Percentiles rank a stretch among this genome's conserved stretches.
Evolutionary conservation across 2,113 vertebrate species (phyloP).

Genomic region (Peromyscus californicus): DNA sequence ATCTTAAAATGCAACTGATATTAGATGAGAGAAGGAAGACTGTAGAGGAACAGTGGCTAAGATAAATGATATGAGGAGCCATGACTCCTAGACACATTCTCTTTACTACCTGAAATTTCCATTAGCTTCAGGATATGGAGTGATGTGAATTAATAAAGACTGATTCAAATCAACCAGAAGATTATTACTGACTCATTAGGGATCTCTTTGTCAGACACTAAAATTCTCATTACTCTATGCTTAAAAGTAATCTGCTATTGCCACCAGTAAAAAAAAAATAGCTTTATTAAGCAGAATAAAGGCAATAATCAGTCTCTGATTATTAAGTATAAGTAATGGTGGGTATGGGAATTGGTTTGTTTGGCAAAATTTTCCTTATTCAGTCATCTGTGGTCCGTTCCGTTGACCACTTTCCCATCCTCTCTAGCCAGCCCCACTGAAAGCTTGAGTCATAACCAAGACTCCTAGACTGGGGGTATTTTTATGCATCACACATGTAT

Average conservation of each 20-base stretch:
- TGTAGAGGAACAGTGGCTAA: not conserved
- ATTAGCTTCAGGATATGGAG: not conserved
- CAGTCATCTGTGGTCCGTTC: not conserved
- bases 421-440: not conserved
- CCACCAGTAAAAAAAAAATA: not conserved
- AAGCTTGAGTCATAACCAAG: not conserved
- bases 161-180: not conserved
- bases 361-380: not conserved
- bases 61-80: not conserved
- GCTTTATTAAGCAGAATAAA: constrained; percentile 56
- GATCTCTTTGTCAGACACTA: constrained; percentile 17
- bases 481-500: not conserved
- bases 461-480: not conserved
- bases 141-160: not conserved
- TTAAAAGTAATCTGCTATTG: constrained; percentile 45
- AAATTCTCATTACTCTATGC: not conserved
- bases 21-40: not conserved
- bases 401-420: fast-evolving
- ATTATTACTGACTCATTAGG: not conserved
- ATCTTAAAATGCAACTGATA: not conserved
- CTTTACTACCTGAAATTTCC: not conserved
- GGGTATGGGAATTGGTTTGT: not conserved
- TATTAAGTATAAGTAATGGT: constrained; percentile 12
- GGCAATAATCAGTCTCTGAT: not conserved
- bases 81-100: not conserved